These are phyloP conservation scores for Drosophila anomalipes DNA, from an alignment of 2,888 invertebrate species.

Conservation along the genomic window DNA sequence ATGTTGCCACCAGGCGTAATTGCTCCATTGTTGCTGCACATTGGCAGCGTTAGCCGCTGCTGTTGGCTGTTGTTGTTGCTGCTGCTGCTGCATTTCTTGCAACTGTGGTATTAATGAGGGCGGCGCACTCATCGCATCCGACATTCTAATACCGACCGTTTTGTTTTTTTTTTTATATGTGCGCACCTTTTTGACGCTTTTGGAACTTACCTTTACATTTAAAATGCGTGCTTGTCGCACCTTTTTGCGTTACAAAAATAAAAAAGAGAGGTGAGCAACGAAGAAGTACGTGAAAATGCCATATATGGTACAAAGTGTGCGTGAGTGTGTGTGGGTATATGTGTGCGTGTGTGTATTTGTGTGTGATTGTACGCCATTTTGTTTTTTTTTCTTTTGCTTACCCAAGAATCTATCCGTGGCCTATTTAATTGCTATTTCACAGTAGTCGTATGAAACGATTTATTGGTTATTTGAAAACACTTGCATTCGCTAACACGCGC, in stretches of 20 bases:
- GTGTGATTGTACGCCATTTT: constrained; percentile 49
- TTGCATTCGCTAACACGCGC: constrained; percentile 23
- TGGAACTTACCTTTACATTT: constrained; percentile 54
- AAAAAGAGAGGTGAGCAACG: constrained; percentile 7
- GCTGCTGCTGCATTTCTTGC: constrained; percentile 83
- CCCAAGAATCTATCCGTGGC: constrained; percentile 47
- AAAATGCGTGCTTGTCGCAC: constrained; percentile 20
- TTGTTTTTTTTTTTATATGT: constrained; percentile 23
- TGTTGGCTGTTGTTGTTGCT: constrained; percentile 53
- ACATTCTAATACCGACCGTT: constrained; percentile 59
- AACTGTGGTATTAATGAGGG: constrained; percentile 81
- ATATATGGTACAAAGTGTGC: constrained; percentile 18
- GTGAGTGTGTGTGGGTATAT: constrained; percentile 8
- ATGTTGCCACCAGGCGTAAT: constrained; percentile 71
- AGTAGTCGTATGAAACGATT: background rate
- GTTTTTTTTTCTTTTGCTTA: constrained; percentile 52
- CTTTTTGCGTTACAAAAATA: constrained; percentile 13
- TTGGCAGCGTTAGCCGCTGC: constrained; percentile 57
- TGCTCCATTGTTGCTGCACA: constrained; percentile 70
- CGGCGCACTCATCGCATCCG: constrained; percentile 80
- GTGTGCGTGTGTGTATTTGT: background rate
- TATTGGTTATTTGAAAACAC: constrained; percentile 15
- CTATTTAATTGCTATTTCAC: constrained; percentile 29
- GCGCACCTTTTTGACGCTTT: constrained; percentile 47
- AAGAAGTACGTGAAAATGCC: constrained; percentile 21